Percentiles rank a stretch among this genome's conserved stretches.
Evolutionary conservation across 1,140 invertebrate genomes (phyloP).

Genomic region (Caenorhabditis tropicalis): DNA sequence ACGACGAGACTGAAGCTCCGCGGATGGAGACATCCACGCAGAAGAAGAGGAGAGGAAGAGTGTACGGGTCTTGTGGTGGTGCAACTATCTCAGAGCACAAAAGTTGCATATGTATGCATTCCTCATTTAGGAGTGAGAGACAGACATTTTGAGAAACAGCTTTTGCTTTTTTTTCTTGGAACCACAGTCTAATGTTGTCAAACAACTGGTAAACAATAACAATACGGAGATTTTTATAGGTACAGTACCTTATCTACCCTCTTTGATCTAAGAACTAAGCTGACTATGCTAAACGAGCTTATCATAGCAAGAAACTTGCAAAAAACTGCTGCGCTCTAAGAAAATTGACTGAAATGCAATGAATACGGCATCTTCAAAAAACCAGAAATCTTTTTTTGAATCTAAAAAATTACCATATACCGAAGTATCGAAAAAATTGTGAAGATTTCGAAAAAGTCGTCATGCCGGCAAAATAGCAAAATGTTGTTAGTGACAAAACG

Average conservation of each 20-base stretch:
- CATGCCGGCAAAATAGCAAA: conserved; percentile 12
- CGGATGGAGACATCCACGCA: conserved; percentile 31
- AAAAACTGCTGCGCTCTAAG: too few species aligned
- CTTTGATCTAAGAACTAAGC: too few species aligned
- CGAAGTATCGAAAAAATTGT: too few species aligned
- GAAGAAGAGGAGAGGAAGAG: not conserved
- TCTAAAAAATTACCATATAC: too few species aligned
- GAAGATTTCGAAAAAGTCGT: not conserved
- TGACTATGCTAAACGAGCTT: too few species aligned
- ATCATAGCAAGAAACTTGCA: too few species aligned
- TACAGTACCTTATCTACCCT: too few species aligned
- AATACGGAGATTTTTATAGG: too few species aligned
- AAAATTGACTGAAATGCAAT: too few species aligned
- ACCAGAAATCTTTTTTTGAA: too few species aligned
- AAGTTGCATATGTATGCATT: conserved; percentile 31
- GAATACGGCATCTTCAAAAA: too few species aligned
- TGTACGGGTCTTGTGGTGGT: conserved; percentile 28
- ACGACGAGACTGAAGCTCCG: conserved; percentile 19
- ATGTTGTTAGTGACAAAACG: conserved; percentile 36
- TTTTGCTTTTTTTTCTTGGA: not conserved
- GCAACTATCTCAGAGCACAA: conserved; percentile 37
- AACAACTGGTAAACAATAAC: not conserved
- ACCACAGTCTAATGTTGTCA: conserved; percentile 24
- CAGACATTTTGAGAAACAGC: not conserved
- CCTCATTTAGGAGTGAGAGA: conserved; percentile 1